A percentile compares a stretch with the other conserved stretches of the same genome.
phyloP scores from a whole-genome alignment of 1,140 invertebrate genomes.

The Heliconius hewitsoni region DNA sequence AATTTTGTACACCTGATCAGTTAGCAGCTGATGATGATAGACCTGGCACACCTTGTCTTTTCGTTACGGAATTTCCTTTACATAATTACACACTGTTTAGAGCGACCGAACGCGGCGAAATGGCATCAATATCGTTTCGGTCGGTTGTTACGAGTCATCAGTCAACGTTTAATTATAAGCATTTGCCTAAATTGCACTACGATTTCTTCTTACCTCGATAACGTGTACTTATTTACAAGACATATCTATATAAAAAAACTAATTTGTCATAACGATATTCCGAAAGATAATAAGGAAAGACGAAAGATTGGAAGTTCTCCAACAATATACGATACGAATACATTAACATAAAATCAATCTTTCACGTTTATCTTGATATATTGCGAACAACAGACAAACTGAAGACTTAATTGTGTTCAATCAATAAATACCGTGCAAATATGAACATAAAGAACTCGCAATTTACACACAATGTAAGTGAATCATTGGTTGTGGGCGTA shows the following conservation, averaged over 20 bases:
- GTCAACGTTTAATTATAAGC: slow-evolving; percentile 19
- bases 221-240: background rate
- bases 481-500: background rate
- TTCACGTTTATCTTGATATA: slow-evolving; percentile 10
- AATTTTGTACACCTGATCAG: slow-evolving; percentile 72
- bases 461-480: background rate
- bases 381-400: background rate
- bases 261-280: background rate
- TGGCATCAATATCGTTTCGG: slow-evolving; percentile 23
- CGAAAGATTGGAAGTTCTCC: background rate
- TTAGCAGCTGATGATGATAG: slow-evolving; percentile 65
- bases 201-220: background rate
- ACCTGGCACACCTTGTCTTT: slow-evolving; percentile 70
- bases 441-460: slow-evolving; percentile 1
- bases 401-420: background rate
- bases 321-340: background rate
- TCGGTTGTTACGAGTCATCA: slow-evolving; percentile 26
- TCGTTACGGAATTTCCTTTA: slow-evolving; percentile 72
- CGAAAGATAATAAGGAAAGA: background rate
- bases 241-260: background rate
- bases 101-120: slow-evolving; percentile 28
- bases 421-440: slow-evolving; percentile 4
- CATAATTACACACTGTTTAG: slow-evolving; percentile 62
- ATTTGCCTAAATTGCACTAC: slow-evolving; percentile 12
- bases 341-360: slow-evolving; percentile 11